Base-by-base conservation (phyloP, 37 sponge, comb jelly and placozoan species). In the Geodia barretti region DNA sequence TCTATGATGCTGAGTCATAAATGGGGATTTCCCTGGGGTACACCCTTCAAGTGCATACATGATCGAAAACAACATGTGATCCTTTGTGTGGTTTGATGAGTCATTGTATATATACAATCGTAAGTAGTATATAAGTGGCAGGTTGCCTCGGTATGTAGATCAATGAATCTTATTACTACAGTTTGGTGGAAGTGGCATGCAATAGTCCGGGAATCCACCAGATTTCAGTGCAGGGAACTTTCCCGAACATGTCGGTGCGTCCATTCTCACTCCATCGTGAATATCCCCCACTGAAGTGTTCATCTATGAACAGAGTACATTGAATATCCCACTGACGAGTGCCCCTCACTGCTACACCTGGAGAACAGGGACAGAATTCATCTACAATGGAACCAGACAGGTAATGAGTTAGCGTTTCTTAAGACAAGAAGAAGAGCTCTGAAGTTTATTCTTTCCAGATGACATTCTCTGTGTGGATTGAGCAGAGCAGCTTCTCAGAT, bases 271-370 rank as follows among this genome's bases (percentile, higher is more conserved):
- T n/a, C n/a, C n/a, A n/a, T n/a, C n/a, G n/a, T n/a, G n/a, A n/a
- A n/a, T n/a, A n/a, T n/a, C n/a, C n/a, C n/a, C n/a, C n/a, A n/a
- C n/a, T n/a, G n/a, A n/a, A n/a, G 54, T 47, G 54, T 47, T 14
- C 54, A 17, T 47, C 11, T 47, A 47, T 47, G 11, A 17, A 47
- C 39, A 60, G 73, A 54, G 43, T 30, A 20, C 63, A 36, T 74
- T 74, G 8, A 28, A 83, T 21, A 21, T 75, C 3, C 76, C 79
- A 35, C 39, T 78, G 17, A 62, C 35, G 0, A 64, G 34, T 35
- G 64, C 28, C 64, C 79, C 79, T 8, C 60, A 78, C 66, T 78
- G 79, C 79, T 36, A 78, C 25, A 24, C 40, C 11, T 78, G 79
- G 79, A 17, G 30, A 29, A 25, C 41, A 8, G 37, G 14, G 54